phyloP scores from a whole-genome alignment of 2,888 invertebrate genomes.

The Dermolepida albohirtum region DNA sequence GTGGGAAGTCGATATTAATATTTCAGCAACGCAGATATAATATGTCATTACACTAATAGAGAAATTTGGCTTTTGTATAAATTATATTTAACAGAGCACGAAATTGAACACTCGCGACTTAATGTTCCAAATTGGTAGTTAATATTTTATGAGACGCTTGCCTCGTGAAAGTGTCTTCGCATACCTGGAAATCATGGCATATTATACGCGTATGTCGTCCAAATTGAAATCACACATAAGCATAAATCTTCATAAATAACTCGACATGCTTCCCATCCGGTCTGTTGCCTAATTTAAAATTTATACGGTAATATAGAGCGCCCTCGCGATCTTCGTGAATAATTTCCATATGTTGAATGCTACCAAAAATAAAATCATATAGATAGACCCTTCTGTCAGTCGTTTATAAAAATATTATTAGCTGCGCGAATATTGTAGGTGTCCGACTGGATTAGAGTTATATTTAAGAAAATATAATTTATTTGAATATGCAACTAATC shows the following conservation, averaged over 20 bases:
- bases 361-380: too few relatives aligned
- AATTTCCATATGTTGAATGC: too few relatives aligned
- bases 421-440: too few relatives aligned
- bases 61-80: background rate
- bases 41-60: too few relatives aligned
- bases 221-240: background rate
- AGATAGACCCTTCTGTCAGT: too few relatives aligned
- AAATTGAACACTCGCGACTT: constrained; percentile 1
- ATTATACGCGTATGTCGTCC: background rate
- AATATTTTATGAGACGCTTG: constrained; percentile 1
- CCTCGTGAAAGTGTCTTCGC: background rate
- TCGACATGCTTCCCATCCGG: background rate
- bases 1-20: too few relatives aligned
- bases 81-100: background rate
- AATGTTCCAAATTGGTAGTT: constrained; percentile 2
- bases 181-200: background rate
- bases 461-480: too few relatives aligned
- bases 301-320: background rate
- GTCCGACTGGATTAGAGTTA: too few relatives aligned
- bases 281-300: constrained; percentile 4
- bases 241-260: constrained; percentile 6
- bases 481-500: too few relatives aligned
- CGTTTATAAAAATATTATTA: too few relatives aligned
- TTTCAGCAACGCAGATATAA: too few relatives aligned
- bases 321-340: background rate